These are phyloP conservation scores for Spea hammondii DNA, from an alignment of 2,797 vertebrate genomes.

Conservation along the genomic window DNA sequence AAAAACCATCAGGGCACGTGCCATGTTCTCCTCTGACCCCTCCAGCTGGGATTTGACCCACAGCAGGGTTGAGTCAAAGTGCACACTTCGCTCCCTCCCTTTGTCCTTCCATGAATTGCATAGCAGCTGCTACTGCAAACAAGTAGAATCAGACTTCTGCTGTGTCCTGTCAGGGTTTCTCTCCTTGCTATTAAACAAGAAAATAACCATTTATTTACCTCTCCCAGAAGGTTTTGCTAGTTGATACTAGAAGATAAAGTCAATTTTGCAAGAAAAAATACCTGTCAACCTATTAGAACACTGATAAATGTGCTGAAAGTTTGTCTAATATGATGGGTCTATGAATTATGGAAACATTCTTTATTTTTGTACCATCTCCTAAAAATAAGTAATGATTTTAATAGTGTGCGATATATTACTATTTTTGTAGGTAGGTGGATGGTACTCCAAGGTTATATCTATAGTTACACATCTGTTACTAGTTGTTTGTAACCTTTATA, in stretches of 20 bases:
- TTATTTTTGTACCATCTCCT: constrained; percentile 48
- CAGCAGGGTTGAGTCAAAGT: constrained; percentile 47
- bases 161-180: constrained; percentile 12
- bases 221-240: not conserved
- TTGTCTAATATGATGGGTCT: constrained; percentile 29
- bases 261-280: constrained; percentile 20
- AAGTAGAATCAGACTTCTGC: constrained; percentile 23
- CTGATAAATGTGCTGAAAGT: constrained; percentile 27
- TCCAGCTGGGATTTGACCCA: constrained; percentile 49
- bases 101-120: constrained; percentile 33
- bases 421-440: constrained; percentile 50
- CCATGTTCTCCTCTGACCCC: constrained; percentile 44
- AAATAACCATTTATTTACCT: not conserved
- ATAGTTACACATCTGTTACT: constrained; percentile 48
- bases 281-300: not conserved
- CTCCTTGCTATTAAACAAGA: constrained; percentile 33
- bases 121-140: constrained; percentile 40
- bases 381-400: constrained; percentile 42
- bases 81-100: constrained; percentile 35
- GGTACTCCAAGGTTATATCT: constrained; percentile 40
- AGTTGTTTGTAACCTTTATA: constrained; percentile 46
- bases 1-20: constrained; percentile 44
- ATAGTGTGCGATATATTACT: constrained; percentile 45
- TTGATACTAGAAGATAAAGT: constrained; percentile 20
- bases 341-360: constrained; percentile 41